Conservation (phyloP, 2,797 vertebrate genomes). For the Acanthopagrus latus region DNA sequence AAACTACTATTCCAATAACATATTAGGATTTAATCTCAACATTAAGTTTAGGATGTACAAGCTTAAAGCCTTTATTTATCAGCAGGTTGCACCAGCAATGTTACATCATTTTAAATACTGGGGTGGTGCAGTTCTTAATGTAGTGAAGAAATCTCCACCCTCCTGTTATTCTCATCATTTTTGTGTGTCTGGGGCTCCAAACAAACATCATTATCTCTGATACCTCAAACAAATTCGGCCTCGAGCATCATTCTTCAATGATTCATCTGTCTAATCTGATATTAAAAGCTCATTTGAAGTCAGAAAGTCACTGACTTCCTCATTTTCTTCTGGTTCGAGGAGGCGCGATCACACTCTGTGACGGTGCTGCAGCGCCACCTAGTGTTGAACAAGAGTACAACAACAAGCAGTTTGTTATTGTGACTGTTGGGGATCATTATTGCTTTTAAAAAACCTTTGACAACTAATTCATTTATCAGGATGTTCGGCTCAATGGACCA, state of each 20-base stretch:
- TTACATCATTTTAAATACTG: not conserved
- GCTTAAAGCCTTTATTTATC: not conserved
- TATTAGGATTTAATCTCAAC: not conserved
- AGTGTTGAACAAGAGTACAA: slow-evolving; percentile 17
- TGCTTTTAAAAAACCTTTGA: slow-evolving; percentile 13
- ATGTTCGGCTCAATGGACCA: not conserved
- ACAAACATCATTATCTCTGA: not conserved
- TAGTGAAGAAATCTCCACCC: not conserved
- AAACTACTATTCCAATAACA: not conserved
- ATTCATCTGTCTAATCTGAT: not conserved
- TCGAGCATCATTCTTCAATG: not conserved
- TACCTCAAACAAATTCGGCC: not conserved
- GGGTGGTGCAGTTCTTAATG: not conserved
- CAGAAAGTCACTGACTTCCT: slow-evolving; percentile 7
- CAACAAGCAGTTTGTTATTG: not conserved
- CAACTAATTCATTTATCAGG: slow-evolving; percentile 14
- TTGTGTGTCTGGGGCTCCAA: not conserved
- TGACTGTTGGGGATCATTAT: not conserved
- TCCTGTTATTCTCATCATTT: not conserved
- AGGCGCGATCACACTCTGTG: not conserved
- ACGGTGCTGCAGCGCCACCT: slow-evolving; percentile 57
- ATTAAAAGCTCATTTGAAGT: slow-evolving; percentile 7
- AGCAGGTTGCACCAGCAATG: not conserved
- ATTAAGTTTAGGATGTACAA: not conserved
- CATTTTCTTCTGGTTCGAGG: not conserved